These are phyloP conservation scores for Holothuria glaberrima DNA, from an alignment of 35 echinoderm and acorn worm species.

Conservation along the genomic window DNA sequence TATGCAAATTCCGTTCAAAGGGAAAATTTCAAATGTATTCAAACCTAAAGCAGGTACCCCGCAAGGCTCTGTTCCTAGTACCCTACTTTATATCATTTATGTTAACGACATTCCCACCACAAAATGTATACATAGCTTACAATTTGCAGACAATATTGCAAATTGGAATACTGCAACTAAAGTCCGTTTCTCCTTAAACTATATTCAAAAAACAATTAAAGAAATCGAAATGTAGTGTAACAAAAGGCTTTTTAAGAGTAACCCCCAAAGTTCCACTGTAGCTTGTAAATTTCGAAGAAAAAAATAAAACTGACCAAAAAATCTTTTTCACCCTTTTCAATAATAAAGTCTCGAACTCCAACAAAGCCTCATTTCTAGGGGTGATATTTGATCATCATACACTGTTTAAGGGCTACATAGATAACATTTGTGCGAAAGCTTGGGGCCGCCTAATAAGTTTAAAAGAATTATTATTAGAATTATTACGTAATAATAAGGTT, in stretches of 20 bases:
- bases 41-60: neutral
- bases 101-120: neutral
- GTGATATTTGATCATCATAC: neutral
- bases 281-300: neutral
- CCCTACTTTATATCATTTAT: neutral
- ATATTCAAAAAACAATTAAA: neutral
- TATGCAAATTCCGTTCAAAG: neutral
- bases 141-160: neutral
- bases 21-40: neutral
- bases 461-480: too few relatives aligned
- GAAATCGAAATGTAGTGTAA: neutral
- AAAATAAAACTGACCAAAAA: neutral
- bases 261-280: neutral
- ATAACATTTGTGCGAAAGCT: too few relatives aligned
- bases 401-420: too few relatives aligned
- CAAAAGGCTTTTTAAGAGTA: neutral
- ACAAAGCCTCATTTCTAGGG: neutral
- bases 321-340: neutral
- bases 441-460: too few relatives aligned
- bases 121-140: neutral
- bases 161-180: neutral
- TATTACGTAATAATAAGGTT: too few relatives aligned
- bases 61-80: constrained; percentile 3
- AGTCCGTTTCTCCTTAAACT: neutral
- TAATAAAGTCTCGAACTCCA: neutral